phyloP scores from a whole-genome alignment of 2,888 invertebrate species.

The Troides aeacus region DNA sequence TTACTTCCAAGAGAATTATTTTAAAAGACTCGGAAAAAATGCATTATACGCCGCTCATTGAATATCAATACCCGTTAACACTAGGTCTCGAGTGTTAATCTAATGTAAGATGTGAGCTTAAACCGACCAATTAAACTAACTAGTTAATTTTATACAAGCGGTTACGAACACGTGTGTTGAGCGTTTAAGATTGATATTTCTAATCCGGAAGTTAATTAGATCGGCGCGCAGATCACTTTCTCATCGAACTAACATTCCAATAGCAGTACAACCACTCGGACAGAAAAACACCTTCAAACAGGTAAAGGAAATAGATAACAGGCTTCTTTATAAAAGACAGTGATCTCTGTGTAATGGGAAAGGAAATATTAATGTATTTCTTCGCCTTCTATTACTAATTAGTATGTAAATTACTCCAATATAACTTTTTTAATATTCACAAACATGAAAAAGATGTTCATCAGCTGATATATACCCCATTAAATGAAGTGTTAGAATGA shows the following conservation, averaged over 20 bases:
- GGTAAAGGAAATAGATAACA: too few relatives aligned
- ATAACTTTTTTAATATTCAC: too few relatives aligned
- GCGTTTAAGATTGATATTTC: background rate
- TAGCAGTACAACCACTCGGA: background rate
- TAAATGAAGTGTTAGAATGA: too few relatives aligned
- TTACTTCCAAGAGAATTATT: too few relatives aligned
- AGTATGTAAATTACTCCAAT: too few relatives aligned
- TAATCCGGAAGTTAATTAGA: background rate
- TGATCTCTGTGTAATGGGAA: too few relatives aligned
- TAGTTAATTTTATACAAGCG: conserved; percentile 18
- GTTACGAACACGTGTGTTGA: conserved; percentile 14
- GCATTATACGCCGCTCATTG: conserved; percentile 6
- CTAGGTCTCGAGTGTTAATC: conserved; percentile 15
- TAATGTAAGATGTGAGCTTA: conserved; percentile 12
- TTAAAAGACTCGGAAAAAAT: background rate
- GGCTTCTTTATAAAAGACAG: too few relatives aligned
- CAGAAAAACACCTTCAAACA: too few relatives aligned
- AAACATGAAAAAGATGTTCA: too few relatives aligned
- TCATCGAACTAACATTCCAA: background rate
- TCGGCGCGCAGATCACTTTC: background rate
- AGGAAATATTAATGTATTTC: too few relatives aligned
- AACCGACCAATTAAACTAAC: conserved; percentile 23
- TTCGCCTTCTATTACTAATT: too few relatives aligned
- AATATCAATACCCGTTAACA: conserved; percentile 19
- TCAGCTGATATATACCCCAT: too few relatives aligned